Percentiles rank a stretch among this genome's conserved stretches.
These are phyloP conservation scores for Balaeniceps rex DNA, from an alignment of 2,113 vertebrate genomes.

Conservation along the genomic window DNA sequence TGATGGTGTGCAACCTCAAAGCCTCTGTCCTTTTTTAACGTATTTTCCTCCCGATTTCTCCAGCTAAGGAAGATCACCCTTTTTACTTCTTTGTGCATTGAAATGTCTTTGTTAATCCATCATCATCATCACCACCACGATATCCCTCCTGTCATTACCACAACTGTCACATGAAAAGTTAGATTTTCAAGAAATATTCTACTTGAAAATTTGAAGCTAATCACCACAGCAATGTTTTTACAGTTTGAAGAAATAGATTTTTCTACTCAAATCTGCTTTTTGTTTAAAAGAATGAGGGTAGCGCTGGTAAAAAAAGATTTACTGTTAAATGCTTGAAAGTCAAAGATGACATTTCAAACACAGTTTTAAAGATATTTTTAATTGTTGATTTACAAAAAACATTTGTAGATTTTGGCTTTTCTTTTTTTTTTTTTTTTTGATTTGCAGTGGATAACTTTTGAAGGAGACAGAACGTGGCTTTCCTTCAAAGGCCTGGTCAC, in stretches of 20 bases:
- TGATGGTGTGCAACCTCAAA: not conserved
- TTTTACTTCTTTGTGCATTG: not conserved
- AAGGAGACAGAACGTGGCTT: rapidly evolving
- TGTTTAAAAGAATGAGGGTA: not conserved
- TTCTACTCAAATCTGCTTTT: not conserved
- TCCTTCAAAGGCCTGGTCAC: not conserved
- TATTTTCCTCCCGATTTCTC: not conserved
- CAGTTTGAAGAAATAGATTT: not conserved
- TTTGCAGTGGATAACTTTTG: not conserved
- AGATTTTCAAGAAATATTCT: not conserved
- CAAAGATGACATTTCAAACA: not conserved
- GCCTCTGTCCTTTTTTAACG: not conserved
- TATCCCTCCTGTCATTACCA: not conserved
- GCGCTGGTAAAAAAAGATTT: not conserved
- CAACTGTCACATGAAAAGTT: not conserved
- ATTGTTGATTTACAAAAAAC: not conserved
- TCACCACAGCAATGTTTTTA: not conserved
- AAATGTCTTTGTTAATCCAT: not conserved
- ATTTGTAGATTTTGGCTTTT: not conserved
- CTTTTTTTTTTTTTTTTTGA: not conserved
- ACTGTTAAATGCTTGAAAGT: not conserved
- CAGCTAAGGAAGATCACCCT: not conserved
- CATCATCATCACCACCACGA: rapidly evolving
- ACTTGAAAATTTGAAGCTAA: not conserved
- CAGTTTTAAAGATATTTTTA: not conserved